Conservation (phyloP, 1,140 invertebrate species). For the Nasonia vitripennis region DNA sequence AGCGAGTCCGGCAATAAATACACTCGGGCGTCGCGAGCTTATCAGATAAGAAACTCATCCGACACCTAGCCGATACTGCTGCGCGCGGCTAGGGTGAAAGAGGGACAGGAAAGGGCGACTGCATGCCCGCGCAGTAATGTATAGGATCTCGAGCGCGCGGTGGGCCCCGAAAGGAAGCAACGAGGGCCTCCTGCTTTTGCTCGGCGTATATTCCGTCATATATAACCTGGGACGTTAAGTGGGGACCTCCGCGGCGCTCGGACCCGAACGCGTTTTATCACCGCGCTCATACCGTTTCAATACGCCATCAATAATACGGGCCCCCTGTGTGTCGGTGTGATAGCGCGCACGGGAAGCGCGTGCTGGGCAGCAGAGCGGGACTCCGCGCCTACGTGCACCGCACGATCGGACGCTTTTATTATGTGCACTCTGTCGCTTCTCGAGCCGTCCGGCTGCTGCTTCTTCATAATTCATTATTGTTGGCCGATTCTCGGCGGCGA, state of each 20-base stretch:
- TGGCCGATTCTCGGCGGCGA: background rate
- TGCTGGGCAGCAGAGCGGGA: no score
- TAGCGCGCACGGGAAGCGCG: background rate
- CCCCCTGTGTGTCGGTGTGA: background rate
- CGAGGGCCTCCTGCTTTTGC: conserved; percentile 36
- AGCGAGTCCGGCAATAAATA: conserved; percentile 35
- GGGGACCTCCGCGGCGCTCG: conserved; percentile 70
- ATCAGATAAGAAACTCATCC: conserved; percentile 41
- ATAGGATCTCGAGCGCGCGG: conserved; percentile 58
- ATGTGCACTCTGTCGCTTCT: background rate
- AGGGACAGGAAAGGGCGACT: conserved; percentile 46
- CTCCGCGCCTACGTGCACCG: background rate
- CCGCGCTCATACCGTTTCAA: conserved; percentile 73
- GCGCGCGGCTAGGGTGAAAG: background rate
- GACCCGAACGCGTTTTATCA: conserved; percentile 72
- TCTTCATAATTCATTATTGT: background rate
- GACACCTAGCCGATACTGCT: conserved; percentile 18
- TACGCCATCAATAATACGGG: conserved; percentile 73
- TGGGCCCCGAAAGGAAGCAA: conserved; percentile 60
- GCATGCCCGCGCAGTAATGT: conserved; percentile 56
- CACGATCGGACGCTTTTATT: background rate
- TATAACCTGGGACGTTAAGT: conserved; percentile 74
- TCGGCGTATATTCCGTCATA: conserved; percentile 63
- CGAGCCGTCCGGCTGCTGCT: background rate
- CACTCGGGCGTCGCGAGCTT: background rate